A percentile compares a stretch with the other conserved stretches of the same genome.
Evolutionary conservation across 2,888 invertebrate genomes (phyloP).

Genomic region (Drosophila kanekoi): DNA sequence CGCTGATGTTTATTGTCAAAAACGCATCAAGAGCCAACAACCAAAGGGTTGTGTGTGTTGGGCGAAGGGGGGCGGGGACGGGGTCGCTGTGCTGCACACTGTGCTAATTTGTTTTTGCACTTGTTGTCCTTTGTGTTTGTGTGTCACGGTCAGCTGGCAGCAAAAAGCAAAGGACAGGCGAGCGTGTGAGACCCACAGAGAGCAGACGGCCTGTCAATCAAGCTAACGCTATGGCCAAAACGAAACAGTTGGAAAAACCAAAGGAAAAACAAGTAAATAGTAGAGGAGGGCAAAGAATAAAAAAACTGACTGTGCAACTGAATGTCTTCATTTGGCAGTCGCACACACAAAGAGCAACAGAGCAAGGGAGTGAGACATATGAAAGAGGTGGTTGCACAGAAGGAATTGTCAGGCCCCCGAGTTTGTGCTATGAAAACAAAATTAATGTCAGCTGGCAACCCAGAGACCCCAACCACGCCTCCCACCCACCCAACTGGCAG

Average conservation of each 20-base stretch:
- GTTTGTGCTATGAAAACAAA: constrained; percentile 72
- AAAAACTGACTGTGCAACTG: constrained; percentile 49
- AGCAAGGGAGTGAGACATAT: not conserved
- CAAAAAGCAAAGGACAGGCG: constrained; percentile 49
- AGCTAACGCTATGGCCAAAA: constrained; percentile 57
- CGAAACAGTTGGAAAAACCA: constrained; percentile 13
- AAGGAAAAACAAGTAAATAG: constrained; percentile 34
- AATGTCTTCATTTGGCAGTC: constrained; percentile 72
- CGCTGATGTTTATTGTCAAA: constrained; percentile 74
- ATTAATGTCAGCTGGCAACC: constrained; percentile 71
- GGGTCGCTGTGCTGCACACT: constrained; percentile 9
- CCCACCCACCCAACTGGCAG: constrained; percentile 1
- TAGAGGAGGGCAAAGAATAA: constrained; percentile 26
- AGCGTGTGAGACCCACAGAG: constrained; percentile 45
- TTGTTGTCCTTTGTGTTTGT: constrained; percentile 44
- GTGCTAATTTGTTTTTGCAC: constrained; percentile 70
- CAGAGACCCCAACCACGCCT: not conserved
- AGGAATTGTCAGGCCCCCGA: constrained; percentile 33
- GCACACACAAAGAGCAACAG: not conserved
- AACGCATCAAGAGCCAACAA: constrained; percentile 52
- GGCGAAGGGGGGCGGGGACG: not conserved
- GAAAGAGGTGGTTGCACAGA: constrained; percentile 26
- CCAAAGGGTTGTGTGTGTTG: not conserved
- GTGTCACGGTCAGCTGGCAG: constrained; percentile 67
- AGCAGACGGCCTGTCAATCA: constrained; percentile 73